Base-by-base conservation (phyloP, 2,113 vertebrate genomes). In the Hepsetus odoe region DNA sequence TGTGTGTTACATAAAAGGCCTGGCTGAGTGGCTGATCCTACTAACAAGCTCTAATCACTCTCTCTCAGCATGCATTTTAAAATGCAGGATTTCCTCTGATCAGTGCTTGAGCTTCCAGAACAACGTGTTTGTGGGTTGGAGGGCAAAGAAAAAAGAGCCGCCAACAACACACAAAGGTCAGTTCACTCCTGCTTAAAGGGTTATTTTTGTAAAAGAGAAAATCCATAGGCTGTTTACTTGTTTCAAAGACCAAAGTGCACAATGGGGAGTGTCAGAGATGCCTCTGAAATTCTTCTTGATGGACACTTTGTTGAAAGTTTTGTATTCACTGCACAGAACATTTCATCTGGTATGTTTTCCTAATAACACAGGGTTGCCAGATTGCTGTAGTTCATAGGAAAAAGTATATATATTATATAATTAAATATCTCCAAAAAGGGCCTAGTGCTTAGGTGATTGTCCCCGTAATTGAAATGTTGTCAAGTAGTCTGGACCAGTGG, bases 1-100 rank as follows among this genome's bases (percentile, higher is more conserved):
- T 76, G 24, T 71, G 35, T 66, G 77, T 83, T 83, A 79, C 44
- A 76, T 80, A 79, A 83, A 83, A 46, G 35, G 14, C 46, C 30
- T 10, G 24, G 61, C 16, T 55, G 49, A n/a, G 10, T 22, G 38
- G 64, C 65, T 28, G 40, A 68, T 10, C 40, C 22, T n/a, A 13
- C 65, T 44, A 13, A 68, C 65, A 46, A 38, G 28, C 20, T 20
- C 42, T 79, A 80, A 71, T 83, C 72, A 59, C 58, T 59, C 33
- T 20, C 33, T 49, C 20, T 64, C 9, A 32, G 40, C 10, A 8
- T 51, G 26, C 4, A 10, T 58, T 56, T 72, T 40, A 66, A 12
- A 74, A 20, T 58, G 38, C 73, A 61, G 51, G 65, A 83, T 79
- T 72, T 79, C 40, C 18, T 3, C 49, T 66, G 66, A 56, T 72